Base-by-base conservation (phyloP, 2,113 vertebrate genomes). In the Proteles cristata region DNA sequence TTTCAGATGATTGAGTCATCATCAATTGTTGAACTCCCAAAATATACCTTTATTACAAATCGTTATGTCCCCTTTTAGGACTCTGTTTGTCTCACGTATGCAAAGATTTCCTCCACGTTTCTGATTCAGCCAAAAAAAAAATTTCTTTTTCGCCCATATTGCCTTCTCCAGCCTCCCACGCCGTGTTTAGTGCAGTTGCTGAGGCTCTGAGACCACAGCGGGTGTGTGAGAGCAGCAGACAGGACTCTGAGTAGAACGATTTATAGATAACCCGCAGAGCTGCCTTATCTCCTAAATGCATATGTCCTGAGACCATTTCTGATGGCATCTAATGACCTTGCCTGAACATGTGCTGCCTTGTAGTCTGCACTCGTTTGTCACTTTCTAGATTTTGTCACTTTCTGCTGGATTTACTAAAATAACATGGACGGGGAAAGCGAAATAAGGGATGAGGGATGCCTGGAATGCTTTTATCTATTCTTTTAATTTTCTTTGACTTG, bases 301-400 rank as follows among this genome's bases (percentile, higher is more conserved):
- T 85, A 82, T 96, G 85, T 82, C 33, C 12, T 90, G 45, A 5
- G 48, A 58, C 92, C 4, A 3, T 69, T 77, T 81, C 79, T 94
- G 76, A 93, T 98, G 87, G 61, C 92, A 87, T 71, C 53, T 93
- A 21, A 5, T 90, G 93, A 97, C 96, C 96, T 97, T 90, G 69
- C 9, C 91, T 66, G 88, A 84, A 63, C 79, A 73, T 4, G 4
- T 61, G 82, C 86, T 97, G 48, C 55, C 92, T 81, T 33, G 39
- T 94, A 68, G 90, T 98, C 80, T 63, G 25, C 23, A 25, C 90
- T 96, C 95, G 71, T 97, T 97, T 96, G 92, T 97, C 84, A 39
- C 71, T 97, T 88, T 94, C 88, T 77, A 25, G 63, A 6, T 28
- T 76, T 76, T 76, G 73, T 76, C 39, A 45, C 74, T 77, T 77